Evolutionary conservation across 2,888 invertebrate genomes (phyloP), one percentile per base, ranked within the genome.

Genomic region (Platerodrilus igneus): DNA sequence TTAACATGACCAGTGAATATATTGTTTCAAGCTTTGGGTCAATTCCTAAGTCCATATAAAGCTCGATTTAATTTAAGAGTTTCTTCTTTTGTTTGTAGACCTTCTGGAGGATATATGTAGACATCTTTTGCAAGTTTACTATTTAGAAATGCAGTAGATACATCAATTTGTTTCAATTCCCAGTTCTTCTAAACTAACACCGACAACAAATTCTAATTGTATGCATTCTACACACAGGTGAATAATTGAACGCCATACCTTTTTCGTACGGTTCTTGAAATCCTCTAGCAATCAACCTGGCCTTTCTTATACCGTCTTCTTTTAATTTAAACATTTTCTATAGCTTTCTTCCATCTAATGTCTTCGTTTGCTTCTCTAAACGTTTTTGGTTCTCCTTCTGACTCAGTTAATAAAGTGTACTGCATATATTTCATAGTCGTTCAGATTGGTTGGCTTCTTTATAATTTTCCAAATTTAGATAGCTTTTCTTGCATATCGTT

Each of bases 281-380:
- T 8, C 51, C 51, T 43, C 47, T 53, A 3, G 48, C 51, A 5
- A 55, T 48, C 18, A 55, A 15, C 34, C 48, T 35, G 5, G 50
- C 53, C 19, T 51, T 55, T 9, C 42, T 47, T 2, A 23, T 38
- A 15, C 45, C 50, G 27, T 50, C 43, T 40, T 50, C 31, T 37
- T 53, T 39, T n/a, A n/a, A n/a, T n/a, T n/a, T n/a, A n/a, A n/a
- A n/a, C n/a, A n/a, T n/a, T n/a, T n/a, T n/a, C n/a, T n/a, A n/a
- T n/a, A n/a, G n/a, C n/a, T n/a, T n/a, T n/a, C n/a, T n/a, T n/a
- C n/a, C n/a, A n/a, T n/a, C n/a, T n/a, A n/a, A n/a, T n/a, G n/a
- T n/a, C n/a, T n/a, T n/a, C n/a, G 9, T 19, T 33, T 34, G 30
- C 23, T 25, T 40, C 17, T 25, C 33, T 30, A 9, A 22, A 9